A percentile compares a stretch with the other conserved stretches of the same genome.
These are phyloP conservation scores for Anguilla pacifica DNA, from an alignment of 2,797 vertebrate species.

Conservation along the genomic window DNA sequence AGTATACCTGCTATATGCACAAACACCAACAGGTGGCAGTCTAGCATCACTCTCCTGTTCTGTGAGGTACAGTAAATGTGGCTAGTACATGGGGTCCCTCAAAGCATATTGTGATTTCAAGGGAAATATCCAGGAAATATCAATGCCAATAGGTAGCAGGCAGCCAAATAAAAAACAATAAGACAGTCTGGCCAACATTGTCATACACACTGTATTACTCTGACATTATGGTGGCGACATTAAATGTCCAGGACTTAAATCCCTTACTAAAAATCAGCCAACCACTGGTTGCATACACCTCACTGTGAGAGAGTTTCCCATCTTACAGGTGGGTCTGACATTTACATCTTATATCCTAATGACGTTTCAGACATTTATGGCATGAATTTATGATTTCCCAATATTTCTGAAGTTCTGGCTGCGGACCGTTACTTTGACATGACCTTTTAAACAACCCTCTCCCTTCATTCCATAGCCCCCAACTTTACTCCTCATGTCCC, in stretches of 20 bases:
- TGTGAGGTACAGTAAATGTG: neutral
- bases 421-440: neutral
- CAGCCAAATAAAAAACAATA: neutral
- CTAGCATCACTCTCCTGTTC: neutral
- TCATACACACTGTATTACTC: neutral
- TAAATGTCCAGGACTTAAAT: constrained; percentile 44
- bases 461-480: neutral
- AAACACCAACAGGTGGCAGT: neutral
- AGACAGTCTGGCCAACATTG: neutral
- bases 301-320: neutral
- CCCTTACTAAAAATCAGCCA: constrained; percentile 20
- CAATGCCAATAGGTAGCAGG: neutral
- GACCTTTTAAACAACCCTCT: neutral
- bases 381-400: neutral
- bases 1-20: neutral
- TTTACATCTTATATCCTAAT: neutral
- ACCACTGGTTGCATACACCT: neutral
- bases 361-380: neutral
- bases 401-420: neutral
- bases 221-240: neutral
- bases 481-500: neutral
- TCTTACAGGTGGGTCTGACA: neutral
- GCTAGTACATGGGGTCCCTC: neutral
- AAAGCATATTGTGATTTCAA: neutral
- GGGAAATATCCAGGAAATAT: neutral